Evolutionary conservation across 2,888 invertebrate species (phyloP), one percentile per base, ranked within the genome.

Genomic region (Pterostichus niger): DNA sequence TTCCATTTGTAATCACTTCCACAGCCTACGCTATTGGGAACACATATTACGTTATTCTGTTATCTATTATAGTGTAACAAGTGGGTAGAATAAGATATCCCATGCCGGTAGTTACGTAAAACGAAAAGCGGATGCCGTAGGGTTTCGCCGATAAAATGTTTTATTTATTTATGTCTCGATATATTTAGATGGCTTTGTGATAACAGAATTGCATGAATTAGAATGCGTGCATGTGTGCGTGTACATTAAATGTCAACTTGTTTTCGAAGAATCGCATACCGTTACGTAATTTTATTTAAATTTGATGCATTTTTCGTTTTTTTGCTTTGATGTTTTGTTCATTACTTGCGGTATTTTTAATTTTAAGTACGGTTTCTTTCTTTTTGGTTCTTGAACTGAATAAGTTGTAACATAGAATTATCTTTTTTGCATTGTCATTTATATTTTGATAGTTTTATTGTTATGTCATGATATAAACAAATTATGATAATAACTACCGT

Each of bases 281-380:
- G 61, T 79, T 79, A 59, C 61, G 61, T 46, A 79, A 79, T 79
- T 79, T 61, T 61, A 61, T 49, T 31, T 44, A 59, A 79, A 79
- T 61, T 46, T 79, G 15, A 59, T 79, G 59, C 64, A 79, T 61
- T 79, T 78, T 61, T 24, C n/a, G 11, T 71, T 44, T 71, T 71
- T 71, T 44, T 24, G 24, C 24, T 24, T 24, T 24, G 24, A 24
- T 24, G 24, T 3, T 10, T 13, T 49, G 49, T n/a, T 49, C n/a
- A 9, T 6, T 64, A 64, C n/a, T 64, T 64, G 64, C 33, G 64
- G 64, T 64, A 35, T 31, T 64, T 64, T 35, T 64, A 64, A 64
- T 64, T 64, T 64, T 59, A 11, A 31, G 31, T 64, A 64, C 64
- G 11, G 64, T 64, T 64, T 64, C 10, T 64, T 64, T 64, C 35